Conservation (phyloP, 2,113 vertebrate genomes). For the Taxidea taxus region DNA sequence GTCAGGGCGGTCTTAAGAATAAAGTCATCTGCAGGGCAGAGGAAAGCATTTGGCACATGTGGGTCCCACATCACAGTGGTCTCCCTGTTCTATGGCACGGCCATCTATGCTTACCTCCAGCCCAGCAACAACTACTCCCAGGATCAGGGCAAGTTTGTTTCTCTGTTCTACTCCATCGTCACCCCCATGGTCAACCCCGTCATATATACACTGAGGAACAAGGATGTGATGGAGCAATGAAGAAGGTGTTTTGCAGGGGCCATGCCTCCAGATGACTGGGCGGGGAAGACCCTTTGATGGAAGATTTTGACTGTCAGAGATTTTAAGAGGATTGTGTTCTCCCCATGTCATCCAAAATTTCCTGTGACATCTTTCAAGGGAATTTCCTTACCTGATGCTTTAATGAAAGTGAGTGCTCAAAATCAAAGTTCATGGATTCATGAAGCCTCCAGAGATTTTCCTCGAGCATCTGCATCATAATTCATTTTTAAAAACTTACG, state of each 20-base stretch:
- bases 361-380: background rate
- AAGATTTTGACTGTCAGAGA: background rate
- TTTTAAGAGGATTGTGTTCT: too few species aligned
- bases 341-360: accelerated
- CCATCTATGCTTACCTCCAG: background rate
- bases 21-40: too few species aligned
- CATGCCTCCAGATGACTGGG: background rate
- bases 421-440: background rate
- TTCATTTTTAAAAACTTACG: too few species aligned
- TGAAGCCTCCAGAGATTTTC: too few species aligned
- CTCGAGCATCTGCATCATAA: too few species aligned
- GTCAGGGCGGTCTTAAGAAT: too few species aligned
- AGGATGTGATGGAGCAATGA: background rate
- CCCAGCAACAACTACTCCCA: background rate
- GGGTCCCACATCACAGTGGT: too few species aligned
- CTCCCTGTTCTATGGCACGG: too few species aligned
- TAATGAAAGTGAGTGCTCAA: background rate
- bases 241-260: background rate
- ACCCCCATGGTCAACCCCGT: background rate
- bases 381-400: background rate
- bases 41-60: too few species aligned
- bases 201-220: background rate
- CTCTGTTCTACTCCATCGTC: background rate
- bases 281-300: background rate
- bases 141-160: background rate